These are phyloP conservation scores for Pungitius pungitius DNA, from an alignment of 2,113 vertebrate genomes.

Conservation along the genomic window DNA sequence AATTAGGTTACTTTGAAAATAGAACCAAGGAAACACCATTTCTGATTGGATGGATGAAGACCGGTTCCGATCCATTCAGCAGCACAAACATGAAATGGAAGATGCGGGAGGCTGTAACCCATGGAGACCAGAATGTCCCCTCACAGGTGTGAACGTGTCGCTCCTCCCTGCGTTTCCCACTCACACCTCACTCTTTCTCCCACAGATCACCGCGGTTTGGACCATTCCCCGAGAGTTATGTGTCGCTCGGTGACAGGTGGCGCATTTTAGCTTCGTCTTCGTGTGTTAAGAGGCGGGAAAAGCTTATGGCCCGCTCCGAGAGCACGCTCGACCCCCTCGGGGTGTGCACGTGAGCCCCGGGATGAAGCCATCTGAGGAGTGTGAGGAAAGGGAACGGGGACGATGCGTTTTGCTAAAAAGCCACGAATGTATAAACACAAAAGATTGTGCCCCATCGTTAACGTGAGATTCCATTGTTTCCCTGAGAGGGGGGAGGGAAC, in stretches of 20 bases:
- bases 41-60: too few relatives aligned
- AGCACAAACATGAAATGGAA: neutral
- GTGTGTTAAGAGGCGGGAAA: slow-evolving; percentile 46
- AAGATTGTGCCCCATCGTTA: slow-evolving; percentile 21
- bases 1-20: too few relatives aligned
- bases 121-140: slow-evolving; percentile 55
- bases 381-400: neutral
- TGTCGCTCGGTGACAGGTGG: slow-evolving; percentile 39
- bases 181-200: slow-evolving; percentile 56
- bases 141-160: slow-evolving; percentile 74
- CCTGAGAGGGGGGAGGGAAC: slow-evolving; percentile 11
- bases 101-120: slow-evolving; percentile 39
- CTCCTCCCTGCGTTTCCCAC: slow-evolving; percentile 53
- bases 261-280: slow-evolving; percentile 40
- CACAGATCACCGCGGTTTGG: slow-evolving; percentile 39
- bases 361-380: slow-evolving; percentile 28
- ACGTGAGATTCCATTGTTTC: neutral
- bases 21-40: neutral
- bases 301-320: slow-evolving; percentile 31
- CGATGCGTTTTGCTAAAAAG: slow-evolving; percentile 15
- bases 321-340: slow-evolving; percentile 27
- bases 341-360: slow-evolving; percentile 13
- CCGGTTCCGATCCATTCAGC: too few relatives aligned
- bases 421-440: slow-evolving; percentile 6
- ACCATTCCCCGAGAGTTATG: slow-evolving; percentile 42